Base-by-base conservation (phyloP, 2,797 vertebrate genomes). In the Distichodus sexfasciatus region DNA sequence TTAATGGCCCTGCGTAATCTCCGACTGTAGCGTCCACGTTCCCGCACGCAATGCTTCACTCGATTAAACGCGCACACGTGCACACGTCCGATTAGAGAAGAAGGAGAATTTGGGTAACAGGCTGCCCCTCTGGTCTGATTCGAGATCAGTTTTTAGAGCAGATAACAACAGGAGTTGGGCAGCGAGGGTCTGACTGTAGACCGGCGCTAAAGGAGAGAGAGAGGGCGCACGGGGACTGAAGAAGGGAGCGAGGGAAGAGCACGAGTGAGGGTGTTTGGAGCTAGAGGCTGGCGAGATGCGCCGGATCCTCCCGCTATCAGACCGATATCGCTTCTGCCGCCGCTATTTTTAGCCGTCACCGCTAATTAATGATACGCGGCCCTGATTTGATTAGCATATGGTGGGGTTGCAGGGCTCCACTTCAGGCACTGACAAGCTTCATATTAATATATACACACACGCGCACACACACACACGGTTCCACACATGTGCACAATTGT, bases 341-440 rank as follows among this genome's bases (percentile, higher is more conserved):
- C 24, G 72, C 77, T 76, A 79, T 76, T 71, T 76, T 74, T 77
- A 77, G 74, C 59, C 68, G 44, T 74, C 44, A 53, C 40, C 68
- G 74, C 68, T 74, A 76, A 80, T 80, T 79, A 80, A 77, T 77
- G 75, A 79, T 73, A 75, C 71, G 71, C 65, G 66, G 69, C 69
- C 71, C 69, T 71, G 72, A 74, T 74, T 66, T 69, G 66, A 60
- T 74, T 70, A 70, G 62, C 57, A 38, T 70, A 77, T 19, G 62
- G 55, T 53, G 17, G 53, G 58, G 44, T 66, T 67, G 66, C 33
- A 51, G 60, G 71, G 50, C 67, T 63, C 51, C 48, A 63, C 50
- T 55, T 69, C 41, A 62, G 59, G 59, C 59, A 41, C 38, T 66
- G 65, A 67, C 62, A 66, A 36, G 35, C 46, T 66, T 72, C 70